These are phyloP conservation scores for Microtus pennsylvanicus DNA, from an alignment of 2,113 vertebrate genomes.

Conservation along the genomic window DNA sequence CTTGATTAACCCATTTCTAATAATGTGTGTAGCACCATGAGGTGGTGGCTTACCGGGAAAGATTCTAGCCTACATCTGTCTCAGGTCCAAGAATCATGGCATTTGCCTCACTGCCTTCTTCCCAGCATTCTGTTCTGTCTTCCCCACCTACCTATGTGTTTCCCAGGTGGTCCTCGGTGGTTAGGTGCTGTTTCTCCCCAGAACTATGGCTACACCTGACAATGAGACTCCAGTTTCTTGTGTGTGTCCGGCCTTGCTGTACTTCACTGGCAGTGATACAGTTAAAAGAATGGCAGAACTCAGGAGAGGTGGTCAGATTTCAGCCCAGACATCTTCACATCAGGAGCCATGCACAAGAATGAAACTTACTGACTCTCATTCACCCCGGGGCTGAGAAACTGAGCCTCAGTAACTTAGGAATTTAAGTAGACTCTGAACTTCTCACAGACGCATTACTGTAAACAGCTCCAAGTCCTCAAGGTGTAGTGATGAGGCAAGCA, in stretches of 20 bases:
- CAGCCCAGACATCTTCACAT: too few relatives aligned
- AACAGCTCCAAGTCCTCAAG: background rate
- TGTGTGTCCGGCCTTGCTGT: background rate
- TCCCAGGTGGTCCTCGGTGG: background rate
- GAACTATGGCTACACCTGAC: background rate
- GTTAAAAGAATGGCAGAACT: background rate
- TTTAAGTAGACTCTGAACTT: background rate
- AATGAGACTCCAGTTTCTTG: background rate
- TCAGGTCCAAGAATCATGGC: too few relatives aligned
- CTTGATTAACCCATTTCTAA: too few relatives aligned
- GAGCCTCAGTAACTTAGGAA: background rate
- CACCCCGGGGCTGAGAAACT: too few relatives aligned
- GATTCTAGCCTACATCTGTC: too few relatives aligned
- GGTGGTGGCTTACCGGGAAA: too few relatives aligned
- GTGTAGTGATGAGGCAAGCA: too few relatives aligned
- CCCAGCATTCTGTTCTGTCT: too few relatives aligned
- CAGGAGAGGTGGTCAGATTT: background rate
- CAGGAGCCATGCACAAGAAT: fast-evolving
- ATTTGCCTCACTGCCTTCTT: too few relatives aligned
- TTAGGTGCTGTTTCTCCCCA: background rate
- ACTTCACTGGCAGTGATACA: background rate
- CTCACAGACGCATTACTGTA: background rate
- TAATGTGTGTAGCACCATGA: too few relatives aligned
- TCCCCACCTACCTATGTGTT: background rate
- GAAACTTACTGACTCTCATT: background rate